Conservation (phyloP, 2,797 vertebrate species). For the Helicolenus hilgendorfi region DNA sequence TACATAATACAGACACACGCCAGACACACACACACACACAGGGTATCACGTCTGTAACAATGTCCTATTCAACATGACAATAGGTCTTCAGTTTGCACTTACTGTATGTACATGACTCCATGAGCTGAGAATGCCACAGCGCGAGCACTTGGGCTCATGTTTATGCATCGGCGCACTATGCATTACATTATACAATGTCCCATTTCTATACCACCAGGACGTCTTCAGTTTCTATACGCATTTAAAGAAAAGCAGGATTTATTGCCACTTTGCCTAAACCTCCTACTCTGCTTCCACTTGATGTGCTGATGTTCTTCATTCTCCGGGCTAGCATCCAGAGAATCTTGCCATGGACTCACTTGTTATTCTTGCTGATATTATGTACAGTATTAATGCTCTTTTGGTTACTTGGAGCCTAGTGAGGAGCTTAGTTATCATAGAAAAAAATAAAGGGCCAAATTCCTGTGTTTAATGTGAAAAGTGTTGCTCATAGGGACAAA, state of each 20-base stretch:
- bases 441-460: background rate
- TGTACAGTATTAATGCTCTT: background rate
- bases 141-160: constrained; percentile 20
- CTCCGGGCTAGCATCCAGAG: background rate
- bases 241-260: background rate
- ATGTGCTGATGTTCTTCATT: constrained; percentile 13
- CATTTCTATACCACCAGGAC: background rate
- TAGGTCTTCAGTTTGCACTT: constrained; percentile 30
- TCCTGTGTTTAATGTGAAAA: background rate
- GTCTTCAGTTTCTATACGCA: background rate
- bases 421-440: background rate
- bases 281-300: background rate
- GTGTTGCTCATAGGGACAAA: background rate
- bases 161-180: constrained; percentile 28
- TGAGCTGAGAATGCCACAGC: constrained; percentile 14
- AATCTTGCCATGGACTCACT: background rate
- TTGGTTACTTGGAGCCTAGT: background rate
- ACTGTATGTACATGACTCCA: constrained; percentile 31
- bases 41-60: constrained; percentile 6
- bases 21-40: background rate
- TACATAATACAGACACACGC: background rate
- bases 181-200: background rate
- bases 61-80: constrained; percentile 38
- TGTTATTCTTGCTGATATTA: background rate
- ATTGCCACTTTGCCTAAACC: constrained; percentile 34